phyloP scores from a whole-genome alignment of 2,888 invertebrate genomes.

The Rutpela maculata region DNA sequence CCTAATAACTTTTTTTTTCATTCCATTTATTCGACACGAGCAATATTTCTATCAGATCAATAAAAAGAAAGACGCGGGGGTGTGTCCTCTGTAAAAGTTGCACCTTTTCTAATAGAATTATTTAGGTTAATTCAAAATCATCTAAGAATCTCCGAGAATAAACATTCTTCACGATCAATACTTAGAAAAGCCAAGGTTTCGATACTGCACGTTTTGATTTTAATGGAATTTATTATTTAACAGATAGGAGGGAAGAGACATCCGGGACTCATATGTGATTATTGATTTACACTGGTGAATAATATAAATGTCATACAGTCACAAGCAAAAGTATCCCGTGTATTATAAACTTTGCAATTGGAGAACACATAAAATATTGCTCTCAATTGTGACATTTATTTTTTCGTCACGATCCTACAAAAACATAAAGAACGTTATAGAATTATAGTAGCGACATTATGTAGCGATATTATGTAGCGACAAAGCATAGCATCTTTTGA shows the following conservation, averaged over 20 bases:
- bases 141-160: background rate
- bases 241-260: conserved; percentile 8
- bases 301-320: conserved; percentile 6
- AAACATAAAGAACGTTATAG: no score
- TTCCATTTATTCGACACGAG: conserved; percentile 1
- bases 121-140: background rate
- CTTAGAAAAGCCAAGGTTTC: background rate
- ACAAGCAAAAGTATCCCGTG: background rate
- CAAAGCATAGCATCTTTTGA: no score
- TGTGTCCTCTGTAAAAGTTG: background rate
- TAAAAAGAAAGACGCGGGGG: background rate
- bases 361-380: background rate
- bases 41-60: conserved; percentile 2
- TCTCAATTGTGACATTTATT: no score
- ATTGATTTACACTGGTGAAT: conserved; percentile 26
- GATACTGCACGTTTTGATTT: conserved; percentile 13
- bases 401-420: no score
- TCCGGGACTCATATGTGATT: conserved; percentile 16
- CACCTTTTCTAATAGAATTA: background rate
- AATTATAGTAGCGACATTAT: no score
- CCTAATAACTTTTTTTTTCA: background rate
- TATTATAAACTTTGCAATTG: no score
- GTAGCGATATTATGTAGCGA: no score
- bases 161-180: conserved; percentile 13
- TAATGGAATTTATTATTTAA: conserved; percentile 1